Conservation (phyloP, 2,113 vertebrate species). For the Puffinus mauretanicus region DNA sequence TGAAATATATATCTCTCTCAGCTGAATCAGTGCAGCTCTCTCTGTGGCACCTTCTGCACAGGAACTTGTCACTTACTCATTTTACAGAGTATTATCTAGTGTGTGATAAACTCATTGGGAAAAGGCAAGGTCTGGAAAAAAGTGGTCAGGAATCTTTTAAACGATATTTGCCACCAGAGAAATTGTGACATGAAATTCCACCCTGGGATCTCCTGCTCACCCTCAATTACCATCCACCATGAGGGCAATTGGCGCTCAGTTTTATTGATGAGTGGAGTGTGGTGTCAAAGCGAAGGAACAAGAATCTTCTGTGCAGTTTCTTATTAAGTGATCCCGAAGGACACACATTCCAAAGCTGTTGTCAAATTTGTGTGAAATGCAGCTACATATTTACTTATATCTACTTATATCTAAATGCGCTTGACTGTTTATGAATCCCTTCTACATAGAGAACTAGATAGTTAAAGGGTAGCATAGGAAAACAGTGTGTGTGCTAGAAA, state of each 20-base stretch:
- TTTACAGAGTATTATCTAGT: background rate
- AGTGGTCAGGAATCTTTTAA: background rate
- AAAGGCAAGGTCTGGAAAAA: background rate
- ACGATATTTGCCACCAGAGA: background rate
- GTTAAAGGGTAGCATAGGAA: background rate
- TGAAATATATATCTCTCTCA: background rate
- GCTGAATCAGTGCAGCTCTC: background rate
- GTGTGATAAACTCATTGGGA: background rate
- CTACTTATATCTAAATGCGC: background rate
- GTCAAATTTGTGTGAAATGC: background rate
- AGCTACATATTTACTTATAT: background rate
- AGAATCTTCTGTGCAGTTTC: background rate
- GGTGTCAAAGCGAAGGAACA: background rate
- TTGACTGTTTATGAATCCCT: background rate
- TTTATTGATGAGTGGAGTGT: background rate
- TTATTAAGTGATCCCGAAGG: background rate
- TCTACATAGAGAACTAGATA: background rate
- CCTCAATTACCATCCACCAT: background rate
- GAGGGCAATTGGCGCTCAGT: fast-evolving
- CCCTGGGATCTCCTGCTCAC: background rate
- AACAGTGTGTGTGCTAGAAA: background rate
- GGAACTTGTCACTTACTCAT: background rate
- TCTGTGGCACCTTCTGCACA: background rate
- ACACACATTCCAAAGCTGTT: background rate
- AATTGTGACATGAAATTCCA: background rate